Percentiles rank a stretch among this genome's conserved stretches.
Conservation (phyloP, 2,888 invertebrate species). For the Choreutis nemorana region DNA sequence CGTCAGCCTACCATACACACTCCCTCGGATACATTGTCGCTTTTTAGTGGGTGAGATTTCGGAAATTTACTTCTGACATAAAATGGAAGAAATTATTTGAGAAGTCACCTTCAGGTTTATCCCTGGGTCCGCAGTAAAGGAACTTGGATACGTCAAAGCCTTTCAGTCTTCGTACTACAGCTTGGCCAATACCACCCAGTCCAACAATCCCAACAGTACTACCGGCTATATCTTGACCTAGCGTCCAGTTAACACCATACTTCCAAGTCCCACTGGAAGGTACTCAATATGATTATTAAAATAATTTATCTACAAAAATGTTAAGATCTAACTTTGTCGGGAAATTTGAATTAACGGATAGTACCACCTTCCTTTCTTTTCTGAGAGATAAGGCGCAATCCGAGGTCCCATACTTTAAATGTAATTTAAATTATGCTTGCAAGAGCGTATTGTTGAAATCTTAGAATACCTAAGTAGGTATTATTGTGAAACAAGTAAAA, state of each 20-base stretch:
- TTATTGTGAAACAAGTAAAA: neutral
- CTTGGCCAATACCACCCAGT: conserved; percentile 81
- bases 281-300: neutral
- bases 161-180: conserved; percentile 74
- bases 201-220: conserved; percentile 87
- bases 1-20: conserved; percentile 35
- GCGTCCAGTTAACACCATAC: conserved; percentile 74
- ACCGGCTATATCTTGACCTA: conserved; percentile 79
- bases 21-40: no score
- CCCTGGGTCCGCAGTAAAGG: conserved; percentile 77
- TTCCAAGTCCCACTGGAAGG: conserved; percentile 74
- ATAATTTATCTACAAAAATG: neutral
- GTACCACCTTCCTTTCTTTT: no score
- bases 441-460: no score
- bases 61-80: neutral
- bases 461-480: no score
- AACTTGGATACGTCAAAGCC: conserved; percentile 77
- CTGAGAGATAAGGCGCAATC: no score
- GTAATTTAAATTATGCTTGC: no score
- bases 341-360: no score
- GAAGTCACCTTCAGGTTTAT: conserved; percentile 65
- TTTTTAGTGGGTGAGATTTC: neutral
- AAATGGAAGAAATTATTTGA: neutral
- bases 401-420: no score
- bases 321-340: conserved; percentile 1